Conservation (phyloP, 1,140 invertebrate species). For the Ladona fulva region DNA sequence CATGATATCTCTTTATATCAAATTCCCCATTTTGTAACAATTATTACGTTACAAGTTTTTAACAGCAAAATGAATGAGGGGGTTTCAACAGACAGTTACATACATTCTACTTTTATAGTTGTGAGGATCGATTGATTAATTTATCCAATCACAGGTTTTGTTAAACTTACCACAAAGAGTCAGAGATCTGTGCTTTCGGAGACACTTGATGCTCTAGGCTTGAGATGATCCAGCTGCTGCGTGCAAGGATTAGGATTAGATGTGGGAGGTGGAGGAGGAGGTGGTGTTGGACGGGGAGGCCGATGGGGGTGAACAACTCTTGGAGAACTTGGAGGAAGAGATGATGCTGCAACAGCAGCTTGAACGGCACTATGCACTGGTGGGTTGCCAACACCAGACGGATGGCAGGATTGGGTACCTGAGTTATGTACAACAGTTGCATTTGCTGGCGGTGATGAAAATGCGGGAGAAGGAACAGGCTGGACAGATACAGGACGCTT, state of each 20-base stretch:
- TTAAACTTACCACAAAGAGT: neutral
- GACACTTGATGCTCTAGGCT: constrained; percentile 11
- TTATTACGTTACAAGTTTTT: too few relatives aligned
- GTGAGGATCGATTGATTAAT: too few relatives aligned
- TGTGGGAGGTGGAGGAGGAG: constrained; percentile 13
- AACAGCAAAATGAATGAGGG: too few relatives aligned
- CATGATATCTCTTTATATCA: too few relatives aligned
- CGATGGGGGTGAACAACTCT: constrained; percentile 10
- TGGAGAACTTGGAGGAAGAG: constrained; percentile 12
- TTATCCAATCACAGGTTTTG: too few relatives aligned
- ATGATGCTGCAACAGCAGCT: neutral
- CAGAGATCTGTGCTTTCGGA: constrained; percentile 18
- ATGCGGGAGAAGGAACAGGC: too few relatives aligned
- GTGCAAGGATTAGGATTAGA: neutral
- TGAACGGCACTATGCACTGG: neutral
- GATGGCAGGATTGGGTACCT: neutral
- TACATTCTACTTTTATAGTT: too few relatives aligned
- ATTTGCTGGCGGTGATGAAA: neutral
- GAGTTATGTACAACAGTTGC: neutral
- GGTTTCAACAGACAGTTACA: too few relatives aligned
- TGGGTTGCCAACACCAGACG: constrained; percentile 7
- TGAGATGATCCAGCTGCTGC: neutral
- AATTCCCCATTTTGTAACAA: too few relatives aligned
- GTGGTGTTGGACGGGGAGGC: constrained; percentile 13
- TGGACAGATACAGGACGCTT: neutral